phyloP scores from a whole-genome alignment of 2,888 invertebrate genomes.

The Nematopogon swammerdamellus region DNA sequence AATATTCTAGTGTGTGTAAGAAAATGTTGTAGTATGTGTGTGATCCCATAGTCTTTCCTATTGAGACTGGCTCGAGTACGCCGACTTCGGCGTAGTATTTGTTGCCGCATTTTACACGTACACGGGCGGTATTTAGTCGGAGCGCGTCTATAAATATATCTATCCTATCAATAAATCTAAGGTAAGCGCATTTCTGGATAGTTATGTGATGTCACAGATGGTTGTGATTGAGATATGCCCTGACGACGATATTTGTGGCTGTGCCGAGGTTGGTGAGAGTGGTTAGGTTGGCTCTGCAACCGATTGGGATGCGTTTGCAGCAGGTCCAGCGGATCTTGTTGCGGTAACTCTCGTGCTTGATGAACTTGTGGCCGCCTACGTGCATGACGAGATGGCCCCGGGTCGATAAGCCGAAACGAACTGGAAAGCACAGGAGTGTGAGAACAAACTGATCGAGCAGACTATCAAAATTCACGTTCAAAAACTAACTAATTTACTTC shows the following conservation, averaged over 20 bases:
- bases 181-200: too few species aligned
- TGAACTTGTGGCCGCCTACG: slow-evolving; percentile 33
- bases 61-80: too few species aligned
- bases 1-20: too few species aligned
- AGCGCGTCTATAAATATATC: too few species aligned
- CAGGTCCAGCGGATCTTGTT: slow-evolving; percentile 45
- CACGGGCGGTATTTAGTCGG: too few species aligned
- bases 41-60: too few species aligned
- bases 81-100: too few species aligned
- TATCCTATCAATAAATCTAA: too few species aligned
- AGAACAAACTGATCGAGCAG: too few species aligned
- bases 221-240: slow-evolving; percentile 32
- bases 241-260: slow-evolving; percentile 19
- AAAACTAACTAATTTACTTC: neutral
- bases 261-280: slow-evolving; percentile 13
- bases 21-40: too few species aligned
- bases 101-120: too few species aligned
- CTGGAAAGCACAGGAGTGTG: too few species aligned
- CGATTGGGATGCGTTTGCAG: slow-evolving; percentile 27
- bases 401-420: slow-evolving; percentile 33
- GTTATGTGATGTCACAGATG: slow-evolving; percentile 18
- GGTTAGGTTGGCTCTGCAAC: slow-evolving; percentile 38
- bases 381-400: slow-evolving; percentile 35
- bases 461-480: neutral
- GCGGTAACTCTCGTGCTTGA: slow-evolving; percentile 40